Conservation (phyloP, 1,140 invertebrate genomes). For the Heliothis subflexa region DNA sequence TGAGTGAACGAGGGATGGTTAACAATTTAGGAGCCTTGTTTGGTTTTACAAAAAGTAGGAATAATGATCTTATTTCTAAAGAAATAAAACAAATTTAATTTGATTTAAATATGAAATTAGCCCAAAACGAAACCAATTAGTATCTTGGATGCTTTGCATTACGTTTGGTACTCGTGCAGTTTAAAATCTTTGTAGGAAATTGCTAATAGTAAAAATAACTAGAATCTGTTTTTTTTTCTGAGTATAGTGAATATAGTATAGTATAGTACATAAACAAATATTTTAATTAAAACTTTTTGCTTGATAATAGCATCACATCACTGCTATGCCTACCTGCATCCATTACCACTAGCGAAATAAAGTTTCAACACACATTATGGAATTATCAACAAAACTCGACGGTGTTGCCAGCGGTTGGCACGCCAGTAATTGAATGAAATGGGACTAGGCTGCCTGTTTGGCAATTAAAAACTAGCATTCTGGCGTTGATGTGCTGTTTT, state of each 20-base stretch:
- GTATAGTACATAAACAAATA: neutral
- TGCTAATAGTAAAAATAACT: too few species aligned
- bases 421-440: slow-evolving; percentile 45
- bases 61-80: too few species aligned
- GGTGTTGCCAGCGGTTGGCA: slow-evolving; percentile 22
- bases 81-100: too few species aligned
- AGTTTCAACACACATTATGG: slow-evolving; percentile 21
- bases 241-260: too few species aligned
- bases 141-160: too few species aligned
- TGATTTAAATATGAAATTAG: too few species aligned
- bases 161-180: too few species aligned
- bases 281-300: neutral
- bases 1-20: neutral
- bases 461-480: slow-evolving; percentile 38
- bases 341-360: neutral
- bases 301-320: neutral
- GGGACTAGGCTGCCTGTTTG: slow-evolving; percentile 39
- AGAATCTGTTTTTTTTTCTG: too few species aligned
- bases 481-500: slow-evolving; percentile 34
- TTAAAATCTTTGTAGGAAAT: too few species aligned
- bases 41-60: too few species aligned
- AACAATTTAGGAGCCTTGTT: too few species aligned
- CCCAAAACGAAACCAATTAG: too few species aligned
- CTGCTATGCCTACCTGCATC: neutral
- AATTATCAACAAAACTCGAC: slow-evolving; percentile 26